phyloP scores from a whole-genome alignment of 2,888 invertebrate species.

The Lepetodrilus schrolli region DNA sequence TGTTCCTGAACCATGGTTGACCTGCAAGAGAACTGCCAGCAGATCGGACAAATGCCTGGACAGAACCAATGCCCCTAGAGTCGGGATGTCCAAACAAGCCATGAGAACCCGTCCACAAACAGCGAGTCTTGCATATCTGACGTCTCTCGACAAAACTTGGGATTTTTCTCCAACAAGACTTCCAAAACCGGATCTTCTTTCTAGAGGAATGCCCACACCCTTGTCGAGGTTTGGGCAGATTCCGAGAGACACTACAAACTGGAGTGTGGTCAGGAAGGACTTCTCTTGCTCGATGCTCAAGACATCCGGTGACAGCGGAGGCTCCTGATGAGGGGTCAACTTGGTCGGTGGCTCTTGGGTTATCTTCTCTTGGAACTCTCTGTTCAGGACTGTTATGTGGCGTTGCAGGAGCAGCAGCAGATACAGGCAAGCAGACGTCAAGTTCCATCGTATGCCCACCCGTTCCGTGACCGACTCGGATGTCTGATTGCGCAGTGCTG shows the following conservation, averaged over 20 bases:
- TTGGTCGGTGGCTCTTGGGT: conserved; percentile 6
- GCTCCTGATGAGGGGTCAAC: conserved; percentile 47
- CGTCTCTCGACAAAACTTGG: not conserved
- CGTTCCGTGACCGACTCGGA: not conserved
- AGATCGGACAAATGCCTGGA: conserved; percentile 80
- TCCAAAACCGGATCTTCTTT: conserved; percentile 75
- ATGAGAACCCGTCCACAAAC: conserved; percentile 50
- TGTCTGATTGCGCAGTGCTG: conserved; percentile 15
- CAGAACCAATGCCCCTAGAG: conserved; percentile 79
- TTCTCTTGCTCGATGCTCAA: conserved; percentile 83
- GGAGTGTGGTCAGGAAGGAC: conserved; percentile 80
- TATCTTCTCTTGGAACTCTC: conserved; percentile 33
- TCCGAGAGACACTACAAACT: conserved; percentile 81
- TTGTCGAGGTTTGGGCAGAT: conserved; percentile 81
- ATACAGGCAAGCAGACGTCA: conserved; percentile 48
- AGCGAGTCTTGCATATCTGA: conserved; percentile 41
- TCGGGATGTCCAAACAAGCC: conserved; percentile 46
- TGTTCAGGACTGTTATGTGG: conserved; percentile 36
- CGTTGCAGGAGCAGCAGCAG: conserved; percentile 44
- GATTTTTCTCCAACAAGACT: conserved; percentile 35
- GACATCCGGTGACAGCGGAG: conserved; percentile 57
- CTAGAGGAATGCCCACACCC: conserved; percentile 80
- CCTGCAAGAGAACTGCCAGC: conserved; percentile 82
- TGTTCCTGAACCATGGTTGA: conserved; percentile 80
- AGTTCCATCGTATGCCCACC: conserved; percentile 45